Evolutionary conservation across 1,140 invertebrate species (phyloP).

Genomic region (Lethocerus indicus): DNA sequence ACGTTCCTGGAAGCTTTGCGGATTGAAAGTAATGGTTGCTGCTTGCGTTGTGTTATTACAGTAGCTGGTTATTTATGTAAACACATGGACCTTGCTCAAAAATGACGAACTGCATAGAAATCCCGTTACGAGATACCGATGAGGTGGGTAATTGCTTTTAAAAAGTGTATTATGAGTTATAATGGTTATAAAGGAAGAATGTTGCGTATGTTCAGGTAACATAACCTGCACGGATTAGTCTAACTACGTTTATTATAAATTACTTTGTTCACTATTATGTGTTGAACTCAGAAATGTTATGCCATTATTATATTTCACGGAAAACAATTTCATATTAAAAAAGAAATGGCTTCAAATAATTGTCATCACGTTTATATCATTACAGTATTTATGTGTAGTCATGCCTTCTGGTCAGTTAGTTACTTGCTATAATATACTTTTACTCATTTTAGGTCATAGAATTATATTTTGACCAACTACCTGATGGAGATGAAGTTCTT

Average conservation of each 20-base stretch:
- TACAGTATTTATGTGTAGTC: not conserved
- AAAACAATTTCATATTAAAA: constrained; percentile 9
- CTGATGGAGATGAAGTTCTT: constrained; percentile 88
- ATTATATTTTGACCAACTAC: constrained; percentile 77
- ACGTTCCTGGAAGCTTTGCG: too few relatives aligned
- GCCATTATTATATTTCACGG: constrained; percentile 8
- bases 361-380: constrained; percentile 6
- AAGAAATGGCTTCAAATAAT: constrained; percentile 7
- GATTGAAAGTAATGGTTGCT: too few relatives aligned
- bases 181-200: not conserved
- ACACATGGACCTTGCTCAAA: not conserved
- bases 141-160: constrained; percentile 43
- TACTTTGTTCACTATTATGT: not conserved
- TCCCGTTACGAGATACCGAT: constrained; percentile 79
- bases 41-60: too few relatives aligned
- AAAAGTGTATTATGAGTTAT: constrained; percentile 4
- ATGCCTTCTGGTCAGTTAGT: not conserved
- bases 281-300: not conserved
- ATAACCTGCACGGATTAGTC: not conserved
- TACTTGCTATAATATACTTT: not conserved
- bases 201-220: not conserved
- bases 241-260: not conserved
- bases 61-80: too few relatives aligned
- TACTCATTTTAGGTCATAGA: constrained; percentile 71
- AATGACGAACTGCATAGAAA: constrained; percentile 49